Evolutionary conservation across 1,140 invertebrate species (phyloP), one percentile per base, ranked within the genome.

Genomic region (Leucophenga varia): DNA sequence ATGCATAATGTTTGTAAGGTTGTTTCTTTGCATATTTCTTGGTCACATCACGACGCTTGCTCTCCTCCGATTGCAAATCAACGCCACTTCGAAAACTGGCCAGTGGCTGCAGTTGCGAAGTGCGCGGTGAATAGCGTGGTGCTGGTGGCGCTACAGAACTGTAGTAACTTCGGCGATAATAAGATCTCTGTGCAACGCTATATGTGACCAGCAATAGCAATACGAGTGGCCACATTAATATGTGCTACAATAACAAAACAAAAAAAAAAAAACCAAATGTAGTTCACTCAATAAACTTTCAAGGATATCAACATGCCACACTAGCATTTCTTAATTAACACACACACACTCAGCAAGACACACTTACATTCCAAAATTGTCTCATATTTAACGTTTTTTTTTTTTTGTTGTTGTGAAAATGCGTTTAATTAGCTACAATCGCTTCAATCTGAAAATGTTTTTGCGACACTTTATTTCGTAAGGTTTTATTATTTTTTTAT

Each of bases 21-120:
- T 45, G 42, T 40, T 72, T 72, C 54, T 69, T 72, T 6, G 64
- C 52, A 40, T 64, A 61, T 36, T 67, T 67, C 16, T 69, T 69
- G 10, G 36, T 49, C 4, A 61, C 42, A 18, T 59, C 57, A 12
- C 59, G 63, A 5, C 61, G 69, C 21, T 69, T 72, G 39, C 61
- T 72, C 37, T 72, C 69, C 7, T 72, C 72, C 2, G 54, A 56
- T 28, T 59, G 57, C 49, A 67, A 49, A 52, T 72, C 69, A 7
- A 51, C 20, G 9, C n/a, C n/a, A n/a, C n/a, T n/a, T n/a, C 53
- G 54, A 25, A 52, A 67, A 6, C 50, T 52, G 6, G 17, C 3
- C 14, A 6, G 18, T 18, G 56, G 34, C 10, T 52, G 49, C 17
- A 42, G 46, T 17, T 21, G 39, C 0, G n/a, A n/a, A n/a, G n/a